phyloP scores from a whole-genome alignment of 2,888 invertebrate species.

The Crossocerus cetratus region DNA sequence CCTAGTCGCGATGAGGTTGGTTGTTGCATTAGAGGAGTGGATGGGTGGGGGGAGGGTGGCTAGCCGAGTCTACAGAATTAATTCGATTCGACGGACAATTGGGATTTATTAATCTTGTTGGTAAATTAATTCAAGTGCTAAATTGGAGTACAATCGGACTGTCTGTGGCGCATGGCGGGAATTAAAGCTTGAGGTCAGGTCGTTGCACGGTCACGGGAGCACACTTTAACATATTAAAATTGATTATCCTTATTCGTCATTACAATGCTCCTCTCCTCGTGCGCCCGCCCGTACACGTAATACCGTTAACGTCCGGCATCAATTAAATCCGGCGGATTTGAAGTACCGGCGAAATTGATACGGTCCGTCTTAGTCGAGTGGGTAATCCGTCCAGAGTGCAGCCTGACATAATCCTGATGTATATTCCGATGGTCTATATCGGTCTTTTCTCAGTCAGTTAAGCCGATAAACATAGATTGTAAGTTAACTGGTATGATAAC shows the following conservation, averaged over 20 bases:
- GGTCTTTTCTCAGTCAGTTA: too few species aligned
- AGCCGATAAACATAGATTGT: too few species aligned
- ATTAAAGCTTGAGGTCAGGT: constrained; percentile 60
- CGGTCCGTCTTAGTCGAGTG: too few species aligned
- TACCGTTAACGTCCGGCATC: not conserved
- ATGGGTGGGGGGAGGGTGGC: too few species aligned
- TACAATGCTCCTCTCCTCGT: constrained; percentile 23
- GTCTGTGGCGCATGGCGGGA: constrained; percentile 56
- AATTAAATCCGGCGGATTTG: constrained; percentile 15
- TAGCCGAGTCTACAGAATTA: constrained; percentile 11
- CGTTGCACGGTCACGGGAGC: constrained; percentile 53
- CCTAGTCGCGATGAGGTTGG: too few species aligned
- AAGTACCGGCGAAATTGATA: too few species aligned
- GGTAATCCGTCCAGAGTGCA: too few species aligned
- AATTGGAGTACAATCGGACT: constrained; percentile 71
- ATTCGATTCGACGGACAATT: constrained; percentile 60
- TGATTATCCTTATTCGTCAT: constrained; percentile 57
- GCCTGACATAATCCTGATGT: too few species aligned
- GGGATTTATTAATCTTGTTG: constrained; percentile 68
- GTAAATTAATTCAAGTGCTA: constrained; percentile 70
- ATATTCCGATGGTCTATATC: too few species aligned
- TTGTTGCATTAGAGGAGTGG: too few species aligned
- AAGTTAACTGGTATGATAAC: too few species aligned
- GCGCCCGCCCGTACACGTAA: constrained; percentile 17
- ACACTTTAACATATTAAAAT: constrained; percentile 65